phyloP scores from a whole-genome alignment of 1,140 invertebrate species.

The Eriosoma lanigerum region DNA sequence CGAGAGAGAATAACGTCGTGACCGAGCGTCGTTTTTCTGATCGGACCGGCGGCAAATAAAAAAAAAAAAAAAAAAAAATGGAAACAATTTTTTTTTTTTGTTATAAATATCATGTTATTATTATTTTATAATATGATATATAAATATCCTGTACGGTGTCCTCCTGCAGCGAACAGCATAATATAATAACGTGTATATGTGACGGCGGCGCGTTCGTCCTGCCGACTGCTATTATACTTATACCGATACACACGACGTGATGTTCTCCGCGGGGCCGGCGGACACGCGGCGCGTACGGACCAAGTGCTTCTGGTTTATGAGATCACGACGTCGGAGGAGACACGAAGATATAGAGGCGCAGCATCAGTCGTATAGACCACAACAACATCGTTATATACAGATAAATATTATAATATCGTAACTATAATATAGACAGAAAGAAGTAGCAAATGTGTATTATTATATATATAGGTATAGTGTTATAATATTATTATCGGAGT shows the following conservation, averaged over 20 bases:
- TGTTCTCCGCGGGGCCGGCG: not conserved
- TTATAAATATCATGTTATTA: not conserved
- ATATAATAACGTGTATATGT: not conserved
- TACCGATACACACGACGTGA: no score
- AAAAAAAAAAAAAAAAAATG: not conserved
- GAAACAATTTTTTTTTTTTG: no score
- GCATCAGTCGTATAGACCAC: not conserved
- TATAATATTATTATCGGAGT: no score
- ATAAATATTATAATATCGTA: not conserved
- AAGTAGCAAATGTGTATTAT: not conserved
- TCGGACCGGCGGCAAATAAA: not conserved
- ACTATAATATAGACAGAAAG: no score
- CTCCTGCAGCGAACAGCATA: slow-evolving; percentile 15
- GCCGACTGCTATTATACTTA: no score
- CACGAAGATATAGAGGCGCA: slow-evolving; percentile 5
- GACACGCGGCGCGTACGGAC: not conserved
- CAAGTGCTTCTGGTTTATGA: slow-evolving; percentile 41
- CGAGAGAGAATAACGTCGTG: slow-evolving; percentile 4
- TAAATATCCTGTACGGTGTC: not conserved
- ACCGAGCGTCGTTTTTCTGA: slow-evolving; percentile 31
- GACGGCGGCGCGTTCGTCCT: slow-evolving; percentile 9
- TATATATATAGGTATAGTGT: no score
- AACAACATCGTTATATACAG: not conserved
- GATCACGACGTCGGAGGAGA: slow-evolving; percentile 23
- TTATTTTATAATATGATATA: not conserved